These are phyloP conservation scores for Ictalurus punctatus DNA, from an alignment of 2,113 vertebrate genomes.

Conservation along the genomic window DNA sequence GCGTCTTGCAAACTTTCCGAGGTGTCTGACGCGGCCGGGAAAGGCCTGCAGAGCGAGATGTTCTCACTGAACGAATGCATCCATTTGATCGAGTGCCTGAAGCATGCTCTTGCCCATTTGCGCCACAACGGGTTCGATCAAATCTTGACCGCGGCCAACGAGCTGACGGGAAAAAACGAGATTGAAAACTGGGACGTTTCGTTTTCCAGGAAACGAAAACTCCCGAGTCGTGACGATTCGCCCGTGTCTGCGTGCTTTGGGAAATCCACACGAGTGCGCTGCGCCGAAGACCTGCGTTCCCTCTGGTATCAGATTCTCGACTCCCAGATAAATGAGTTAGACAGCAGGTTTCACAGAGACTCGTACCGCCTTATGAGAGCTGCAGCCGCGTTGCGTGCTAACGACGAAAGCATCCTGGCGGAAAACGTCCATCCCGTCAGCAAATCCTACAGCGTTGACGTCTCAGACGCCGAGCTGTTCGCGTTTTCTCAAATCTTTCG, in stretches of 20 bases:
- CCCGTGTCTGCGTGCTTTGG: neutral
- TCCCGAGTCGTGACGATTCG: neutral
- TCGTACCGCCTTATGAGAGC: conserved; percentile 27
- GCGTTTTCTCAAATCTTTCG: conserved; percentile 17
- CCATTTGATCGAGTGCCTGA: conserved; percentile 27
- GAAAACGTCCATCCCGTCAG: conserved; percentile 16
- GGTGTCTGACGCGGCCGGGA: neutral
- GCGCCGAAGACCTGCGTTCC: conserved; percentile 2
- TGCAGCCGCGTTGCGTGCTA: neutral
- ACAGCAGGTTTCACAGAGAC: conserved; percentile 35
- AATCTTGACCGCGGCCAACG: neutral
- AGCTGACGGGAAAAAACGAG: conserved; percentile 15
- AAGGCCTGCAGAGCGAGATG: conserved; percentile 10
- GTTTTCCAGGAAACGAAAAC: neutral
- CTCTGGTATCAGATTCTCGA: conserved; percentile 29
- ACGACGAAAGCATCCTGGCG: neutral
- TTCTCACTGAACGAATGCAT: neutral
- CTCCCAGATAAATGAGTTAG: conserved; percentile 32
- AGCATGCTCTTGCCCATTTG: conserved; percentile 10
- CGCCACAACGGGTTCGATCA: neutral
- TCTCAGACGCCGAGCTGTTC: neutral
- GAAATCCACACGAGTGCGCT: conserved; percentile 3
- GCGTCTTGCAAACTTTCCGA: conserved; percentile 27
- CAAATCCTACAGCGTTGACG: neutral
- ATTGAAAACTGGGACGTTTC: conserved; percentile 38